Evolutionary conservation across 1,140 invertebrate species (phyloP).

Genomic region (Dreissena rostriformis): DNA sequence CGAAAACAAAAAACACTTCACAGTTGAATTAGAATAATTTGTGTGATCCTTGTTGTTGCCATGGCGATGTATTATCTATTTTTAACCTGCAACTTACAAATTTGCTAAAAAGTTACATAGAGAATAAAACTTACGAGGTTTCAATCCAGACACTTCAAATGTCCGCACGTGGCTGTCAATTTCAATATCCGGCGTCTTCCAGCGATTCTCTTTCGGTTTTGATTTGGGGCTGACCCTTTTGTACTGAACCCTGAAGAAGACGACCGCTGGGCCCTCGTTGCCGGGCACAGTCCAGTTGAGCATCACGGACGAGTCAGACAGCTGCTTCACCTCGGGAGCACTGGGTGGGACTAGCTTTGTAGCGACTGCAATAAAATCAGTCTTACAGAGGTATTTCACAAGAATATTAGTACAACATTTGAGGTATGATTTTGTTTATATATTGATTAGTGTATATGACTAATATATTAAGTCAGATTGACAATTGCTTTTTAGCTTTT

Average conservation of each 20-base stretch:
- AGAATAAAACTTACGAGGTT: slow-evolving; percentile 82
- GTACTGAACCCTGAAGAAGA: slow-evolving; percentile 96
- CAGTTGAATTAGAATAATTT: not conserved
- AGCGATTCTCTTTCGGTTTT: slow-evolving; percentile 80
- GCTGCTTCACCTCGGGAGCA: slow-evolving; percentile 90
- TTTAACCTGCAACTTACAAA: not conserved
- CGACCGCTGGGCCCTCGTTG: slow-evolving; percentile 89
- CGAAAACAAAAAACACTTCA: not conserved
- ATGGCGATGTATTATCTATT: not conserved
- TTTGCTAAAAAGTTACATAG: not conserved
- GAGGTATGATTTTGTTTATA: too few species aligned
- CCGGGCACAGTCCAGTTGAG: slow-evolving; percentile 92
- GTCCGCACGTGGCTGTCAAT: slow-evolving; percentile 88
- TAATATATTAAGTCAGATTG: too few species aligned
- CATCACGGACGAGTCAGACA: slow-evolving; percentile 95
- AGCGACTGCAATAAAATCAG: slow-evolving; percentile 73
- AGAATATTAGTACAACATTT: too few species aligned
- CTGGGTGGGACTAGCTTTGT: slow-evolving; percentile 91
- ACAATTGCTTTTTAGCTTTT: too few species aligned
- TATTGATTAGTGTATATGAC: too few species aligned
- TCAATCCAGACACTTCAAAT: slow-evolving; percentile 90
- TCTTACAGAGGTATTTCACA: not conserved
- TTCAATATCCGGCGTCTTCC: slow-evolving; percentile 92
- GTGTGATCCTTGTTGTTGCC: too few species aligned
- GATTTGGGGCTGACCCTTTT: slow-evolving; percentile 84